Evolutionary conservation across 1,140 invertebrate genomes (phyloP), one percentile per base, ranked within the genome.

Genomic region (Lysiphlebus fabarum): DNA sequence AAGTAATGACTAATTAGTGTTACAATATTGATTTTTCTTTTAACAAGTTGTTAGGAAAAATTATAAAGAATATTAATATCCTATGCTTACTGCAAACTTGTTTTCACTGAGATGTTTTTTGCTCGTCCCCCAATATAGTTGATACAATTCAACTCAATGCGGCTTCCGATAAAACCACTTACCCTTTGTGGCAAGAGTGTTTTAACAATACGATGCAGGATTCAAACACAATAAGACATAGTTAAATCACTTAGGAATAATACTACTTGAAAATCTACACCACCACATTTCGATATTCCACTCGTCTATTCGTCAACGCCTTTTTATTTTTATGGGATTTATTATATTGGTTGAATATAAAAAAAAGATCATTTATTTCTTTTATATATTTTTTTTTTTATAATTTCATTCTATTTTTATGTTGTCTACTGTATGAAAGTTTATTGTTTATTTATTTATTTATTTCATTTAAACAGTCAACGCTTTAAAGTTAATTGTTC

Each of bases 201-300:
- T 74, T 77, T 74, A 75, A 78, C 75, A 78, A 80, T 78, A 67
- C 76, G 71, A 78, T 78, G 77, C 77, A 78, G 77, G 77, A 80
- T 80, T 78, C 76, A 80, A 78, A 80, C 78, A 78, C 76, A 80
- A 80, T 80, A 80, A 80, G 76, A 78, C 75, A 76, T 73, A 78
- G 76, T 78, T 80, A 80, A 73, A 78, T 80, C 76, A 78, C 77
- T 78, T 78, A 78, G 75, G 77, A 79, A 80, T 76, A 80, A 80
- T 78, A 68, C 73, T 65, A 64, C 51, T 50, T 45, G 69, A 59
- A 58, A 64, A 56, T 12, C 58, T 54, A 43, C 53, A 54, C 51
- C 45, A 53, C 53, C 58, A 53, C 53, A 60, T 60, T 53, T 55
- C 45, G 17, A 26, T 26, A 26, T 56, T 68, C 53, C 69, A 62